Conservation (phyloP, 2,888 invertebrate genomes). For the Epistrophe eligans region DNA sequence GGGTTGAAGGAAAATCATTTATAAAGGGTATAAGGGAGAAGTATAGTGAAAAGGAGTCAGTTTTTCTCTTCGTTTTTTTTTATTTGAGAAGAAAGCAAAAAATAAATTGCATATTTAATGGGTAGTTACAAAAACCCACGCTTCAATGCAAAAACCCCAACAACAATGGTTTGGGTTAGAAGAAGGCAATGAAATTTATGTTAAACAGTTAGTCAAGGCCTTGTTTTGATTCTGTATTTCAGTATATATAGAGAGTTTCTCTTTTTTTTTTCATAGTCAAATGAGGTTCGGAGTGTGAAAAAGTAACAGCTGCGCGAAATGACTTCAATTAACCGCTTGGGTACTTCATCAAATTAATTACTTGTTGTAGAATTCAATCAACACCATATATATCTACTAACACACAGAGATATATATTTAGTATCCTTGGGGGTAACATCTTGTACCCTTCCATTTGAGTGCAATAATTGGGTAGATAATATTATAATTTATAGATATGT, state of each 20-base stretch:
- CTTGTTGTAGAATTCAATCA: conserved; percentile 39
- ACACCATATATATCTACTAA: neutral
- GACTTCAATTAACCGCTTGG: conserved; percentile 44
- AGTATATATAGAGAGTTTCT: neutral
- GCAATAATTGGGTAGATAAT: neutral
- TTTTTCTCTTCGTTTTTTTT: neutral
- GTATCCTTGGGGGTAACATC: neutral
- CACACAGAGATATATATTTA: neutral
- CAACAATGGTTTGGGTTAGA: neutral
- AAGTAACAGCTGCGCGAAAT: conserved; percentile 42
- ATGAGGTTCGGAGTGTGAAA: conserved; percentile 21
- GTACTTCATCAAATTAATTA: conserved; percentile 41
- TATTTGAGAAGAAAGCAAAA: conserved; percentile 3
- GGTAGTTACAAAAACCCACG: conserved; percentile 18
- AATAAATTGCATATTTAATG: conserved; percentile 48
- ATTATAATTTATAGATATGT: too few relatives aligned
- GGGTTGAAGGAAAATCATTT: neutral
- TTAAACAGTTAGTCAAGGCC: conserved; percentile 34
- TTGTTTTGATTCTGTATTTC: conserved; percentile 26
- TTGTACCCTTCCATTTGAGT: neutral
- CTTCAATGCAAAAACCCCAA: neutral
- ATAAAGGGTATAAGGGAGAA: neutral
- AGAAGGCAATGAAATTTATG: conserved; percentile 34
- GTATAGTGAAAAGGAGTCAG: neutral
- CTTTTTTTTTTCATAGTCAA: neutral